phyloP scores from a whole-genome alignment of 2,797 vertebrate species.

The Atherinosoma microstoma region DNA sequence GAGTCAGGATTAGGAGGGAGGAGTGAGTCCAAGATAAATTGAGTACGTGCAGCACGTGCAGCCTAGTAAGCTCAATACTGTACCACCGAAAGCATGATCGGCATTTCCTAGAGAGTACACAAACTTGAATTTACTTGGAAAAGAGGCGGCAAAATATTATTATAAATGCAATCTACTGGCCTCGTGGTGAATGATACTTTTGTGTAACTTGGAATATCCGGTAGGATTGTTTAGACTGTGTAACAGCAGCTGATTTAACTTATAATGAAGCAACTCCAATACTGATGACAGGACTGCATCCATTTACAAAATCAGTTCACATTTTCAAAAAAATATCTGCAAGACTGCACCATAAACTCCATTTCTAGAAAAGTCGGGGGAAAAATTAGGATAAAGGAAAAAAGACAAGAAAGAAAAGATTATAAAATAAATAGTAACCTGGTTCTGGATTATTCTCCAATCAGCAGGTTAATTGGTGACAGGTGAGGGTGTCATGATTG shows the following conservation, averaged over 20 bases:
- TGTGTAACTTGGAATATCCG: neutral
- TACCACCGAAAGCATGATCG: neutral
- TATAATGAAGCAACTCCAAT: neutral
- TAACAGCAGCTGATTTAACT: neutral
- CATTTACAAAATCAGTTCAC: neutral
- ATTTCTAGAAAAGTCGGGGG: neutral
- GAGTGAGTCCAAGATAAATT: constrained; percentile 60
- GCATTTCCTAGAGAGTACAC: neutral
- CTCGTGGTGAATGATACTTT: neutral
- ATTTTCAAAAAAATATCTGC: neutral
- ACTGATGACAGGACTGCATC: neutral
- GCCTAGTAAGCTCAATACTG: constrained; percentile 52
- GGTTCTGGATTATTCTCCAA: neutral
- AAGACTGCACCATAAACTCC: too few species aligned
- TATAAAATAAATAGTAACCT: neutral
- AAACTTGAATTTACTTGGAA: neutral
- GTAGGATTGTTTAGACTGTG: neutral
- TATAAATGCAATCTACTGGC: neutral
- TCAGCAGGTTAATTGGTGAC: neutral
- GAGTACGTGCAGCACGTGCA: constrained; percentile 74
- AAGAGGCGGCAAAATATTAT: neutral
- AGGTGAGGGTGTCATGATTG: neutral
- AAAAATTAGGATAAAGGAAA: neutral
- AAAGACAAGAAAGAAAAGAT: neutral
- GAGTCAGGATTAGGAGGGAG: constrained; percentile 76